These are phyloP conservation scores for Synergus laeviventris DNA, from an alignment of 2,888 invertebrate species.

Conservation along the genomic window DNA sequence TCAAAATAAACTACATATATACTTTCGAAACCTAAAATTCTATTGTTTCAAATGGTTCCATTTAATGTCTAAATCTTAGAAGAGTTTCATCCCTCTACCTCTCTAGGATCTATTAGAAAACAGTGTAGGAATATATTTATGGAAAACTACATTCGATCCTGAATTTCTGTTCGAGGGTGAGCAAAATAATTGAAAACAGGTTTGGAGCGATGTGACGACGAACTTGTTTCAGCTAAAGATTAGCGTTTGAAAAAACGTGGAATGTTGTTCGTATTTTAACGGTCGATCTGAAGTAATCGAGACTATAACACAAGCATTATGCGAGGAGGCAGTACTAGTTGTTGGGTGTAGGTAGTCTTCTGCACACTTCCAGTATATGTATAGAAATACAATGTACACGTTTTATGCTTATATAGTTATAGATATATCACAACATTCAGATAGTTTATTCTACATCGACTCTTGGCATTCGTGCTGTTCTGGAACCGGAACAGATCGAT, in stretches of 20 bases:
- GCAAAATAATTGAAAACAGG: constrained; percentile 10
- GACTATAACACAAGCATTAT: not conserved
- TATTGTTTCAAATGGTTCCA: too few relatives aligned
- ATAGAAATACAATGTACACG: not conserved
- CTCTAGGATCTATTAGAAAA: too few relatives aligned
- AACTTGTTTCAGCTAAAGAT: not conserved
- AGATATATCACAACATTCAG: too few relatives aligned
- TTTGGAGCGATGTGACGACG: not conserved
- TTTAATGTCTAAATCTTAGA: too few relatives aligned
- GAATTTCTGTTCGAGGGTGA: not conserved
- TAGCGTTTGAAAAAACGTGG: not conserved
- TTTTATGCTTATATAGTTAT: not conserved
- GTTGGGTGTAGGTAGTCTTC: not conserved
- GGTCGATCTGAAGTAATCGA: not conserved
- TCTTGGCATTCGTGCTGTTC: not conserved
- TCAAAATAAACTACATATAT: too few relatives aligned
- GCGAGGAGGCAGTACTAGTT: not conserved
- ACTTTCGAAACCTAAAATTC: too few relatives aligned
- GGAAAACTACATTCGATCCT: not conserved
- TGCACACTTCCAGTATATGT: not conserved
- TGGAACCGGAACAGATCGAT: constrained; percentile 23
- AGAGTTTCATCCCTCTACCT: too few relatives aligned
- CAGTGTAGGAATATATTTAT: too few relatives aligned
- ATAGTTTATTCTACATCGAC: not conserved
- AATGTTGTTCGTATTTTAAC: not conserved